These are phyloP conservation scores for Erythrocercus mccallii DNA, from an alignment of 2,113 vertebrate genomes.

Conservation along the genomic window DNA sequence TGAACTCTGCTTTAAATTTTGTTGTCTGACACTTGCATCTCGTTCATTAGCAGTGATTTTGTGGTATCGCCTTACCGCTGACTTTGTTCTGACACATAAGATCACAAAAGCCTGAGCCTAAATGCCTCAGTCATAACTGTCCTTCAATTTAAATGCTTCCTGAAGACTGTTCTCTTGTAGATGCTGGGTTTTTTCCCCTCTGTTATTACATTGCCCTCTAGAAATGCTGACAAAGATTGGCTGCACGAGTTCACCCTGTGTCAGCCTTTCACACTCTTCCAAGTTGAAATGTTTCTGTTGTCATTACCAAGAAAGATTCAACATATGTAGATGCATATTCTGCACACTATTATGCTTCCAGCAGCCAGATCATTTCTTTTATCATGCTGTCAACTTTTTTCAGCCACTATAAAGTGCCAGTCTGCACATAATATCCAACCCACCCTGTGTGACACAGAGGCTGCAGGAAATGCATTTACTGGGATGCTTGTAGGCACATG, in stretches of 20 bases:
- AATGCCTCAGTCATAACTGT: conserved; percentile 7
- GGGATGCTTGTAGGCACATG: neutral
- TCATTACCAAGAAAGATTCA: conserved; percentile 37
- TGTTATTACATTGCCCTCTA: conserved; percentile 34
- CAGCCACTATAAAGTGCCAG: neutral
- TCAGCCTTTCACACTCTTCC: conserved; percentile 28
- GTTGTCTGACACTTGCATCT: neutral
- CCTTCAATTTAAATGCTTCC: conserved; percentile 47
- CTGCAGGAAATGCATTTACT: neutral
- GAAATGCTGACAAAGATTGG: conserved; percentile 49
- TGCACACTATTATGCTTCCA: conserved; percentile 1
- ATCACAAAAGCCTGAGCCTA: conserved; percentile 23
- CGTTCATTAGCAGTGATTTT: conserved; percentile 2
- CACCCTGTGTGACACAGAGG: rapidly evolving
- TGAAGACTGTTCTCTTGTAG: conserved; percentile 22
- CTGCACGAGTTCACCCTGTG: conserved; percentile 1
- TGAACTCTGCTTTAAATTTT: neutral
- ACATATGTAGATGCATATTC: conserved; percentile 51
- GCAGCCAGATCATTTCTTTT: neutral
- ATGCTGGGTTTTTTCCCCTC: neutral
- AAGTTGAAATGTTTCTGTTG: conserved; percentile 26
- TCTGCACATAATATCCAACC: neutral
- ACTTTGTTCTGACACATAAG: conserved; percentile 37
- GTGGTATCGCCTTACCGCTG: neutral
- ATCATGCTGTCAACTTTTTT: neutral